Percentiles rank a stretch among this genome's conserved stretches.
Conservation (phyloP, 2,797 vertebrate genomes). For the Gastrophryne carolinensis region DNA sequence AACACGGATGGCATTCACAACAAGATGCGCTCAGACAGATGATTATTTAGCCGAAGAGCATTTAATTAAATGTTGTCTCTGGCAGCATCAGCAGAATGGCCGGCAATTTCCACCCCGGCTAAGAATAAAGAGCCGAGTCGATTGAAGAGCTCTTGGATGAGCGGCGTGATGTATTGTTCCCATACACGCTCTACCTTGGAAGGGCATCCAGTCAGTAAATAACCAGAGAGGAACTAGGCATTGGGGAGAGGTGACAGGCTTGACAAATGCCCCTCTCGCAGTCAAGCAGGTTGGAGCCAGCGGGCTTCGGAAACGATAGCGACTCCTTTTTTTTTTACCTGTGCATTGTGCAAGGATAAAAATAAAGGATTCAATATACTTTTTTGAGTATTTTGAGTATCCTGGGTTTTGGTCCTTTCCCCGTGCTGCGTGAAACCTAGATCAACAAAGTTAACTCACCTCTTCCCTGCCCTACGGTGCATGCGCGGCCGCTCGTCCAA, state of each 20-base stretch:
- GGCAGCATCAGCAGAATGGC: slow-evolving; percentile 54
- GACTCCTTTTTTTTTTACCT: too few species aligned
- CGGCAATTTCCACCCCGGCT: slow-evolving; percentile 58
- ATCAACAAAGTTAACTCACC: too few species aligned
- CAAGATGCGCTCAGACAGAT: slow-evolving; percentile 1
- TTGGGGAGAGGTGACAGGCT: slow-evolving; percentile 55
- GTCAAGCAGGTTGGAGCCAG: slow-evolving; percentile 54
- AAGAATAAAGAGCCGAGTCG: slow-evolving; percentile 60
- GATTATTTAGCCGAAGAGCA: slow-evolving; percentile 38
- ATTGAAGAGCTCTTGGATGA: slow-evolving; percentile 58
- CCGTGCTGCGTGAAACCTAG: too few species aligned
- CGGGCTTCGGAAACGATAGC: too few species aligned
- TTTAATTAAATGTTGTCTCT: slow-evolving; percentile 55
- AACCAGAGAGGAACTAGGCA: slow-evolving; percentile 49
- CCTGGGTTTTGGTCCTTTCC: too few species aligned
- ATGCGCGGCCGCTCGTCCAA: too few species aligned
- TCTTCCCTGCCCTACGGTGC: too few species aligned
- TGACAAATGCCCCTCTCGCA: slow-evolving; percentile 57
- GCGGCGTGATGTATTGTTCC: slow-evolving; percentile 56
- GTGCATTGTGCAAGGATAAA: not conserved
- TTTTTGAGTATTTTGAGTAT: too few species aligned
- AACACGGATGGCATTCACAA: not conserved
- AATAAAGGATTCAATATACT: too few species aligned
- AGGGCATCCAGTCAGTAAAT: slow-evolving; percentile 59
- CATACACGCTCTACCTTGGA: slow-evolving; percentile 54